Evolutionary conservation across 1,140 invertebrate species (phyloP).

Genomic region (Schmidtea mediterranea): DNA sequence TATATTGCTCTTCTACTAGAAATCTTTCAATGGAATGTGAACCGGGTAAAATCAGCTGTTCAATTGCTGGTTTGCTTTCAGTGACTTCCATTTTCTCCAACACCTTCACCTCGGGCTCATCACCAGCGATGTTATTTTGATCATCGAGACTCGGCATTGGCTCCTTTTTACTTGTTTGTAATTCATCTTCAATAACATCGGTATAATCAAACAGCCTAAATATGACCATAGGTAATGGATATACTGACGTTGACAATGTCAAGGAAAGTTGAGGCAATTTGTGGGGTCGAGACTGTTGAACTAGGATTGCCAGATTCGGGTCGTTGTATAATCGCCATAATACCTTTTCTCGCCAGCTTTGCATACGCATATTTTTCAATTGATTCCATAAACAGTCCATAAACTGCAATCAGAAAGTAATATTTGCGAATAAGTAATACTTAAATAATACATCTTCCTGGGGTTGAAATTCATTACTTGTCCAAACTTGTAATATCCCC

Average conservation of each 20-base stretch:
- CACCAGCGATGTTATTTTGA: no score
- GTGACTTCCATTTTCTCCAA: no score
- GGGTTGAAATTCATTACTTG: conserved; percentile 59
- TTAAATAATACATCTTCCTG: conserved; percentile 50
- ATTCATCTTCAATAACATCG: conserved; percentile 58
- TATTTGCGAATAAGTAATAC: neutral
- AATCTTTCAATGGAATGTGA: conserved; percentile 4
- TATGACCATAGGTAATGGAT: conserved; percentile 44
- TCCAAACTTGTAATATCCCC: conserved; percentile 66
- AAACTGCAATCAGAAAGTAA: neutral
- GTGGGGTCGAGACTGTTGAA: conserved; percentile 28
- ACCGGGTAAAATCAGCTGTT: neutral
- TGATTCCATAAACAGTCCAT: neutral
- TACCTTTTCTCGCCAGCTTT: conserved; percentile 1
- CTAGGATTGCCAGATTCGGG: neutral
- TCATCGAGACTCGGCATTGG: neutral
- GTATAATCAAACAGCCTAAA: conserved; percentile 76
- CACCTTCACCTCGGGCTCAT: no score
- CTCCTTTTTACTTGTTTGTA: neutral
- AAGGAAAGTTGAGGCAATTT: conserved; percentile 63
- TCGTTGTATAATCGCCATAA: neutral
- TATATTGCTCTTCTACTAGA: neutral
- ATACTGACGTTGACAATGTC: conserved; percentile 31
- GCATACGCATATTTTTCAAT: neutral
- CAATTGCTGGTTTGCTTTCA: neutral